Conservation (phyloP, 2,888 invertebrate species). For the Steinernema carpocapsae region DNA sequence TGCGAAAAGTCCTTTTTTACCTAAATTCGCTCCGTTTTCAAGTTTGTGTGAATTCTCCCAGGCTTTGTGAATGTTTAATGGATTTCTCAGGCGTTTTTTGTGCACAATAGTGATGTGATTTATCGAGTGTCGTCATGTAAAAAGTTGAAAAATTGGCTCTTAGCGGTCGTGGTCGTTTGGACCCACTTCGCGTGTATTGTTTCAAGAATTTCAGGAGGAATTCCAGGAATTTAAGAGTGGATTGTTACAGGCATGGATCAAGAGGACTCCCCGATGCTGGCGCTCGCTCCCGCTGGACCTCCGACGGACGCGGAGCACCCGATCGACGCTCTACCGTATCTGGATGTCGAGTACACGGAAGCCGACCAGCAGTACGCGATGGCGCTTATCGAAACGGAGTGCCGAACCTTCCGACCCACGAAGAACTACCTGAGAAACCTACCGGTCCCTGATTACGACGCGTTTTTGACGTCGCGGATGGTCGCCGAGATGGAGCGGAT, state of each 20-base stretch:
- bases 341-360: constrained; percentile 60
- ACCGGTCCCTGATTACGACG: constrained; percentile 79
- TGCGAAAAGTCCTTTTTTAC: neutral
- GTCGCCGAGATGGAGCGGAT: constrained; percentile 59
- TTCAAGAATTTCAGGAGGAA: no score
- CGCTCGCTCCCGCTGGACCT: constrained; percentile 6
- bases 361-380: constrained; percentile 75
- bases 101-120: no score
- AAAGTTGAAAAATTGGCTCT: no score
- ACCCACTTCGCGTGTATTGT: no score
- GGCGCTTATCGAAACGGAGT: constrained; percentile 97
- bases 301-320: constrained; percentile 24
- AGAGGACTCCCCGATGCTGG: constrained; percentile 17
- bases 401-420: constrained; percentile 83
- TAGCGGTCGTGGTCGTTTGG: no score
- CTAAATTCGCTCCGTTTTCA: neutral
- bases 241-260: constrained; percentile 17
- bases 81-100: no score
- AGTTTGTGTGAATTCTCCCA: no score
- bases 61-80: no score
- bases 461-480: constrained; percentile 73
- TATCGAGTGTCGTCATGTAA: no score
- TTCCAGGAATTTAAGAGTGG: no score
- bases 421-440: constrained; percentile 94
- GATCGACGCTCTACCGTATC: constrained; percentile 24